Conservation (phyloP, 2,113 vertebrate genomes). For the Malurus cyaneus region DNA sequence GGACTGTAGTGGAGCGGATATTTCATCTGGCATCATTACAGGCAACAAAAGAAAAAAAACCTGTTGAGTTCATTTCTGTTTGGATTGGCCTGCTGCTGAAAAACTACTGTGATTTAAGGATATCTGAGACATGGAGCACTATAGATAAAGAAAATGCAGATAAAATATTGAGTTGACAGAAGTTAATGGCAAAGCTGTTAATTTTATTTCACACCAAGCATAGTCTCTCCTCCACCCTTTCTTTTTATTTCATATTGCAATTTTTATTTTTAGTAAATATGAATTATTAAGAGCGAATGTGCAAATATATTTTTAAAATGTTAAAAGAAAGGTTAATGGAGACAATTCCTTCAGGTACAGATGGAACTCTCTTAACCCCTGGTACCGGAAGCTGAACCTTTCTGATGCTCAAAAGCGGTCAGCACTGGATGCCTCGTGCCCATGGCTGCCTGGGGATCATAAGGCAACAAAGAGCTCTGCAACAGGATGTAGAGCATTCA, state of each 20-base stretch:
- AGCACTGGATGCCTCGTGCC: not conserved
- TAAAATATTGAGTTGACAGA: not conserved
- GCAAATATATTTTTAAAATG: not conserved
- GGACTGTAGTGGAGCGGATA: not conserved
- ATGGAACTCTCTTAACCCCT: not conserved
- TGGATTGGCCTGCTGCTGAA: not conserved
- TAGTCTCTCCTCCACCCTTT: not conserved
- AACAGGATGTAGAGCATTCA: not conserved
- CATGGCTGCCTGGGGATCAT: not conserved
- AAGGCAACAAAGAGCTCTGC: not conserved
- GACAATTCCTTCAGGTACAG: not conserved
- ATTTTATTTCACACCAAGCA: not conserved
- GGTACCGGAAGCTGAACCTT: not conserved
- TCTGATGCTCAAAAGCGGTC: not conserved
- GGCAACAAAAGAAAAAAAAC: not conserved
- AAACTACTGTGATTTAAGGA: not conserved
- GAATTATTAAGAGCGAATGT: not conserved
- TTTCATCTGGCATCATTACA: not conserved
- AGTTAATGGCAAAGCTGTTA: not conserved
- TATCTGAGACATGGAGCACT: not conserved
- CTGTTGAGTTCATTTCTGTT: not conserved
- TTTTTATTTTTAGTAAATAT: not conserved
- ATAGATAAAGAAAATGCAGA: constrained; percentile 1
- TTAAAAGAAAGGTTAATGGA: not conserved
- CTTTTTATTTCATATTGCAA: not conserved